Base-by-base conservation (phyloP, 1,140 invertebrate species). In the Orchesella cincta region DNA sequence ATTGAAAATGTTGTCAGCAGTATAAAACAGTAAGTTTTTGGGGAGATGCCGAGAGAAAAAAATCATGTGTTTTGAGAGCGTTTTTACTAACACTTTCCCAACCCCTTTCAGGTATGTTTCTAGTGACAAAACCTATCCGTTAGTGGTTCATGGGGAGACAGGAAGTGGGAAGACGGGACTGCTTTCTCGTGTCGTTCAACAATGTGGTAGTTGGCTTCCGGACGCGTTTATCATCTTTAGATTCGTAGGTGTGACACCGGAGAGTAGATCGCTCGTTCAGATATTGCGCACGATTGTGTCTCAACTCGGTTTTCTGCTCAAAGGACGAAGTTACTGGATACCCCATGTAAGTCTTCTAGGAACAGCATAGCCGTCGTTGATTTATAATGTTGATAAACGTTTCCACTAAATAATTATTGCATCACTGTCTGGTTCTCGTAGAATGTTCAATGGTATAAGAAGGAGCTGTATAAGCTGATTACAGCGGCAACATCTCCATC, bases 81-180 rank as follows among this genome's bases (percentile, higher is more conserved):
- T 64, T 12, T 64, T 20, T n/a, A 46, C 39, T 12, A 46, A 20
- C 8, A 46, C 23, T 57, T 57, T 57, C 26, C 3, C 26, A n/a
- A 12, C 23, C 26, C 26, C n/a, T 71, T 85, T 26, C 83, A 91
- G 90, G n/a, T 93, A 94, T 82, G 85, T 93, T 8, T 87, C 86
- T 1, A 89, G 90, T 51, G 88, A 88, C 46, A 88, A 85, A n/a
- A 81, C 78, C 8, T 75, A 82, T 46, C 92, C 92, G 0, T 85
- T 94, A 72, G 88, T 94, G 18, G 84, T 95, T n/a, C 89, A 92
- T 78, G 94, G 93, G 0, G 89, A 90, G 35, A 87, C 89, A 16
- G 94, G 93, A 26, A 92, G 91, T 85, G 94, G 94, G 0, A 94
- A 94, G 85, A 93, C 91, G 1, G 91, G 92, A 3, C 85, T 94